phyloP scores from a whole-genome alignment of 1,140 invertebrate genomes.

The Eriosoma lanigerum region DNA sequence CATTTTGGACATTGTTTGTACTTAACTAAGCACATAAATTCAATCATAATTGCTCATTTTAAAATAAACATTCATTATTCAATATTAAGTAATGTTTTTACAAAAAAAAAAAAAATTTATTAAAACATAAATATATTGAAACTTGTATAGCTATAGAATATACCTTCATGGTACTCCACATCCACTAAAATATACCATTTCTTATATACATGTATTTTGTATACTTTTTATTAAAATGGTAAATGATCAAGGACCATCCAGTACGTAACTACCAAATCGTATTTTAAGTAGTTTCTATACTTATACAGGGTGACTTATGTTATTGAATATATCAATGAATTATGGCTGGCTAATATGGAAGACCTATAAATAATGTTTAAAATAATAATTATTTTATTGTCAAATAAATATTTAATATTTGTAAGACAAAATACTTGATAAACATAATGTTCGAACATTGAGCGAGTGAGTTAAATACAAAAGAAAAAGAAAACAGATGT shows the following conservation, averaged over 20 bases:
- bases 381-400: not conserved
- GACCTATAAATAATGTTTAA: conserved; percentile 21
- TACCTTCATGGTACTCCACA: too few relatives aligned
- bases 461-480: conserved; percentile 5
- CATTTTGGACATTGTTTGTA: not conserved
- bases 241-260: too few relatives aligned
- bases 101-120: too few relatives aligned
- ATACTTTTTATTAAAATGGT: too few relatives aligned
- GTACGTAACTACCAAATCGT: not conserved
- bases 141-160: not conserved
- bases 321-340: conserved; percentile 24
- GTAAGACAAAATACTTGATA: conserved; percentile 16
- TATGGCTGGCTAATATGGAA: conserved; percentile 11
- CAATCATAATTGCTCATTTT: not conserved
- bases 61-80: not conserved
- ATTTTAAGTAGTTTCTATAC: not conserved
- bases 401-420: conserved; percentile 11
- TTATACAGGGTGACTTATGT: conserved; percentile 44
- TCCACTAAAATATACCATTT: too few relatives aligned
- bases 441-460: conserved; percentile 1
- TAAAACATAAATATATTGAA: not conserved
- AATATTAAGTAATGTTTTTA: not conserved
- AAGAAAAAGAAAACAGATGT: too few relatives aligned
- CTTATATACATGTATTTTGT: too few relatives aligned
- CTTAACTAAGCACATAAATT: not conserved